Conservation (phyloP, 2,113 vertebrate species). For the Haplochromis vanheusdeni region DNA sequence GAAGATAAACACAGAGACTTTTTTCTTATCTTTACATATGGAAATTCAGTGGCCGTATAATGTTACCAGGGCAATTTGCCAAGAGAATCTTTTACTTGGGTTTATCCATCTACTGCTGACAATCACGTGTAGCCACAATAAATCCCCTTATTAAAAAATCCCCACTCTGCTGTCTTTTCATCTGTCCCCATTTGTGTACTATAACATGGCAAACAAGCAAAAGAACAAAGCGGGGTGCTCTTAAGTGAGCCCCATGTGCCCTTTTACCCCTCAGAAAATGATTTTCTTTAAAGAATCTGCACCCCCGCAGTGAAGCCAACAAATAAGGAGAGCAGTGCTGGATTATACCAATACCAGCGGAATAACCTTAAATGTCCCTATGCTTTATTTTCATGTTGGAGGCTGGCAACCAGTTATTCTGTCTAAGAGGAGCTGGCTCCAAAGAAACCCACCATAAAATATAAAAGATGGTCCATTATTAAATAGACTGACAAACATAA, state of each 20-base stretch:
- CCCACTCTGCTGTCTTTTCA: not conserved
- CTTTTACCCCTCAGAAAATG: slow-evolving; percentile 22
- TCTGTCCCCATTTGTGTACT: not conserved
- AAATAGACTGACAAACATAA: not conserved
- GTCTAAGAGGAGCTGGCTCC: not conserved
- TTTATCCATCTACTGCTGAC: not conserved
- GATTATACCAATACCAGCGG: not conserved
- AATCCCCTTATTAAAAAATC: slow-evolving; percentile 28
- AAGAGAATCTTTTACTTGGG: slow-evolving; percentile 7
- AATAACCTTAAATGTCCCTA: not conserved
- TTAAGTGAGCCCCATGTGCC: slow-evolving; percentile 31
- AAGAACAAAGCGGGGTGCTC: slow-evolving; percentile 25
- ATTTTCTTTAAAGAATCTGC: slow-evolving; percentile 38
- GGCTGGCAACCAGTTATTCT: not conserved
- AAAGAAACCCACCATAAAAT: not conserved
- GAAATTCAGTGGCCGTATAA: slow-evolving; percentile 12
- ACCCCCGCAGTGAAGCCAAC: slow-evolving; percentile 16
- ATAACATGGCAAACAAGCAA: slow-evolving; percentile 21
- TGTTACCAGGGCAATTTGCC: not conserved
- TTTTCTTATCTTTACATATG: slow-evolving; percentile 17
- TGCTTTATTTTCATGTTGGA: not conserved
- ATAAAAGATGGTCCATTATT: slow-evolving; percentile 21
- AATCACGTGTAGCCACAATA: not conserved
- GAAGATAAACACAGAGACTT: slow-evolving; percentile 34
- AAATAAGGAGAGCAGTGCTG: slow-evolving; percentile 22